Conservation (phyloP, 2,113 vertebrate genomes). For the Nycticorax nycticorax region DNA sequence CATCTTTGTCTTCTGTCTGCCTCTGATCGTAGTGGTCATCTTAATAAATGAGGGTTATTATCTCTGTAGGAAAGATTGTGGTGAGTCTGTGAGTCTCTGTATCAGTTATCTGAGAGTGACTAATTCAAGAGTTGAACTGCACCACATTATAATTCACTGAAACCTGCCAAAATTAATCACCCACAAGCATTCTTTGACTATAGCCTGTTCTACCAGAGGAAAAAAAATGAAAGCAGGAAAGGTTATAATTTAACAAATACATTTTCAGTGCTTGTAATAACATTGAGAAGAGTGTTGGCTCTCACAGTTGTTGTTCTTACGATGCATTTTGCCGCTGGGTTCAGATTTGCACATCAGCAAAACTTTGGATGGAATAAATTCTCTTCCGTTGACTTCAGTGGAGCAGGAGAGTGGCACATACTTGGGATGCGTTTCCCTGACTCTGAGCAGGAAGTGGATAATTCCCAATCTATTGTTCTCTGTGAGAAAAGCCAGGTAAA, state of each 20-base stretch:
- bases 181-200: background rate
- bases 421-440: background rate
- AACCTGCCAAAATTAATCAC: background rate
- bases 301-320: background rate
- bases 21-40: background rate
- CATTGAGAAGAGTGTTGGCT: background rate
- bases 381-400: background rate
- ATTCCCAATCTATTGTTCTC: background rate
- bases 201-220: background rate
- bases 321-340: background rate
- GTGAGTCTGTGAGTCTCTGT: background rate
- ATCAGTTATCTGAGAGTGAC: background rate
- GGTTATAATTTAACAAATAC: background rate
- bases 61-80: background rate
- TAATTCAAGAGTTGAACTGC: background rate
- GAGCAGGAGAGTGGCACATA: background rate
- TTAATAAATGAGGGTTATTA: background rate
- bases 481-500: slow-evolving; percentile 26
- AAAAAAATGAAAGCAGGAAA: background rate
- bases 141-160: background rate
- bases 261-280: background rate
- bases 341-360: background rate
- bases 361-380: background rate
- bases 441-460: background rate
- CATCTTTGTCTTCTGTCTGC: background rate